Conservation (phyloP, 1,140 invertebrate genomes). For the Diorhabda sublineata region DNA sequence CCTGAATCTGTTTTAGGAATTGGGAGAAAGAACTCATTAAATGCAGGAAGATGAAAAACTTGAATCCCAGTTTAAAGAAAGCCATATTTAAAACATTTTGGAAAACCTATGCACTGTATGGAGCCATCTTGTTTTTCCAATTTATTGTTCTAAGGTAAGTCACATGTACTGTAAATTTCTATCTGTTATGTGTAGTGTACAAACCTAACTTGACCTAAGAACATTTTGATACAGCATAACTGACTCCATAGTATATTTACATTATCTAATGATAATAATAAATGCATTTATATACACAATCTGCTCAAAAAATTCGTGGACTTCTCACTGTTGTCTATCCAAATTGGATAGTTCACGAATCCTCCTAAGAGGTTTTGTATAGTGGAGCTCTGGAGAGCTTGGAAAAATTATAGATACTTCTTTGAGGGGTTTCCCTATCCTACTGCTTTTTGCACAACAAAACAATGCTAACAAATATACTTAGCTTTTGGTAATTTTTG, state of each 20-base stretch:
- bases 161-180: neutral
- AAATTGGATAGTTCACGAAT: no score
- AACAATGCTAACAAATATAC: neutral
- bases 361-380: no score
- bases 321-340: no score
- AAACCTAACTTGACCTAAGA: neutral
- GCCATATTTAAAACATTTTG: constrained; percentile 48
- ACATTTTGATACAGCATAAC: neutral
- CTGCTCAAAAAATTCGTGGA: neutral
- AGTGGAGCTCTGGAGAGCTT: no score
- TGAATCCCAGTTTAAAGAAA: constrained; percentile 31
- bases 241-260: neutral
- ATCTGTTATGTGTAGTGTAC: neutral
- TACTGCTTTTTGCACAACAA: neutral
- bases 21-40: constrained; percentile 50
- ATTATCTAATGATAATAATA: neutral
- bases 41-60: constrained; percentile 27
- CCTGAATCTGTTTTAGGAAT: constrained; percentile 51
- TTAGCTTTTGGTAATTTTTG: neutral
- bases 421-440: no score
- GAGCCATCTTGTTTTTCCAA: constrained; percentile 37
- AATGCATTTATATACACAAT: neutral
- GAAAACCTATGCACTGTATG: constrained; percentile 34
- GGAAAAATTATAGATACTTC: no score
- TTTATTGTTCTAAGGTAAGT: constrained; percentile 37